Evolutionary conservation across 2,888 invertebrate species (phyloP), one percentile per base, ranked within the genome.

Genomic region (Tenthredo mesomela): DNA sequence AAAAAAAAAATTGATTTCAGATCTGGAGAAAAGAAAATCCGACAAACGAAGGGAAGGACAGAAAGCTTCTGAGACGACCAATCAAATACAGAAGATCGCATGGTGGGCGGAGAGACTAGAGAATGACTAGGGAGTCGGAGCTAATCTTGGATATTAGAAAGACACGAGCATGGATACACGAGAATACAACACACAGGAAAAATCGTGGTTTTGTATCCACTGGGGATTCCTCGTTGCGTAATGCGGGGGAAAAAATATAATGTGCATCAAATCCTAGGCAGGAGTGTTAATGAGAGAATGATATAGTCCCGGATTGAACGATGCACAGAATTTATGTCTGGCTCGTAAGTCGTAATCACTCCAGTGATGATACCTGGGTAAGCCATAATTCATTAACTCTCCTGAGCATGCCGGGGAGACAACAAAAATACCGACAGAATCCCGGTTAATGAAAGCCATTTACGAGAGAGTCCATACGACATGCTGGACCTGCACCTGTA

Each of bases 61-160:
- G 47, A 40, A 75, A 43, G n/a, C 43, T 9, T 21, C 29, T 88
- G 88, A 87, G 88, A 88, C 88, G 88, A 89, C 91, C 90, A 90
- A 91, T 88, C 86, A 87, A 87, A 88, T 88, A 86, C 86, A 83
- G 85, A 84, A 80, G 58, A 71, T 65, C 80, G 54, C 86, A 54
- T 80, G 85, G 88, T 86, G 89, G 87, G 85, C 86, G 87, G 87
- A 85, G 84, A 85, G 86, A 86, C 87, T 86, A 87, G 87, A 84
- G 9, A n/a, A 43, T 40, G 71, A 40, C 40, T 12, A 67, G 67
- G 67, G 67, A 67, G 67, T 5, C 87, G 88, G 89, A 89, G 89
- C 90, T 90, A 88, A 90, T 90, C 89, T 90, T 89, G 88, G 88
- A 88, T 88, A 89, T 89, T 87, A 89, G 89, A 87, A 86, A 87